These are phyloP conservation scores for Erebia epiphron DNA, from an alignment of 2,888 invertebrate species.

Conservation along the genomic window DNA sequence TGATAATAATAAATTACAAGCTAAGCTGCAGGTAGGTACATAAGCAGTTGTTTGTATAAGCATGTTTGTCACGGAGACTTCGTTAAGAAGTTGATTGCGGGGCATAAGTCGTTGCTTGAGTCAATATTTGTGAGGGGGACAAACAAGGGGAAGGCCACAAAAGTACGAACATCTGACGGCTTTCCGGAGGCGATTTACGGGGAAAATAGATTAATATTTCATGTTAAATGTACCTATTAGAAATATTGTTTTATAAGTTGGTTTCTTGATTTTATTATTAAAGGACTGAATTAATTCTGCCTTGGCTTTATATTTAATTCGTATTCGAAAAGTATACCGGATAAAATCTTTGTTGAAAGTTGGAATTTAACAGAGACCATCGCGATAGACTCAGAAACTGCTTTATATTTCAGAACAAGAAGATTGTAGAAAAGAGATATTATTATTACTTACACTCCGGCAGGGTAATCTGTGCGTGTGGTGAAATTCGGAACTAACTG, in stretches of 20 bases:
- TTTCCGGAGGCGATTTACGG: constrained; percentile 52
- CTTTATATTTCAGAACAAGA: too few species aligned
- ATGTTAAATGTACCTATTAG: not conserved
- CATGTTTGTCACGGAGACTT: constrained; percentile 22
- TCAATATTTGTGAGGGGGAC: constrained; percentile 65
- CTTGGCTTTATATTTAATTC: too few species aligned
- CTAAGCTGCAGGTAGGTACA: not conserved
- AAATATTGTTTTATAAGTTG: not conserved
- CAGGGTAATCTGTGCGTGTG: too few species aligned
- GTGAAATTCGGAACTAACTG: too few species aligned
- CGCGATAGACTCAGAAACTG: too few species aligned
- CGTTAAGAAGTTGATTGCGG: constrained; percentile 51
- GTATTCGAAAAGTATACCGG: too few species aligned
- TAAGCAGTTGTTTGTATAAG: constrained; percentile 13
- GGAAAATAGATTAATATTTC: constrained; percentile 54
- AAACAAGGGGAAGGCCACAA: constrained; percentile 55
- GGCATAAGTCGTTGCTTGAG: constrained; percentile 57
- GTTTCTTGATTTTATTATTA: too few species aligned
- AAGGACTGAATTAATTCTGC: too few species aligned
- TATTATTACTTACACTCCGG: too few species aligned
- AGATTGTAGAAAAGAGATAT: too few species aligned
- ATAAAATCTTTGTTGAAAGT: too few species aligned
- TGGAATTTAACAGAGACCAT: too few species aligned
- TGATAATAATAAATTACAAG: not conserved
- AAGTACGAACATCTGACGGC: constrained; percentile 60